phyloP scores from a whole-genome alignment of 2,113 vertebrate genomes.

The Oenanthe oenanthe region DNA sequence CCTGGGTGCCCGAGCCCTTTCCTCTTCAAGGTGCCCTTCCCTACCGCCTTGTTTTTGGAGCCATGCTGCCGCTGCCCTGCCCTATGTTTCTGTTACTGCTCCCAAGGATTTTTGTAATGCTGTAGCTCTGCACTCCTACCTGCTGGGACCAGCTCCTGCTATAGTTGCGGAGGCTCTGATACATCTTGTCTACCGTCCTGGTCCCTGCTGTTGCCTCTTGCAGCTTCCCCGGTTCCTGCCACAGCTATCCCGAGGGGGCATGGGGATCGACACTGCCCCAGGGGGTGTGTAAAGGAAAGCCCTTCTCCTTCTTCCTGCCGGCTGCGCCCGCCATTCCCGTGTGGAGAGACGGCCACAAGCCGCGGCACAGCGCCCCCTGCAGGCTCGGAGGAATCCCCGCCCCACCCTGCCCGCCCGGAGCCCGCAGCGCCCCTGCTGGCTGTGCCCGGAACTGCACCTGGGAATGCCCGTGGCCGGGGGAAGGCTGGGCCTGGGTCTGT shows the following conservation, averaged over 20 bases:
- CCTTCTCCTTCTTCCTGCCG: accelerated
- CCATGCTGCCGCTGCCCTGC: accelerated
- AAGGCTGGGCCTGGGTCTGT: background rate
- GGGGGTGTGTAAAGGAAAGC: background rate
- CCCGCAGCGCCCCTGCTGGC: background rate
- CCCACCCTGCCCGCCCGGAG: accelerated
- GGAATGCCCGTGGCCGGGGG: accelerated
- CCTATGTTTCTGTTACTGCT: background rate
- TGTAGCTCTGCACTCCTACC: background rate
- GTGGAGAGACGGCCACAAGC: accelerated
- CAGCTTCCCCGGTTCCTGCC: background rate
- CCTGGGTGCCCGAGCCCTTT: accelerated
- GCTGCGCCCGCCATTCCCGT: accelerated
- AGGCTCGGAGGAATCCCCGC: accelerated
- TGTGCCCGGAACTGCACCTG: accelerated
- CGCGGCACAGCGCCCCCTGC: background rate
- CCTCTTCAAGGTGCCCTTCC: background rate
- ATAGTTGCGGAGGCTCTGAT: accelerated
- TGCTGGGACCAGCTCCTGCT: background rate
- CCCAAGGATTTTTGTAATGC: too few species aligned
- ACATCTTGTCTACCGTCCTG: background rate
- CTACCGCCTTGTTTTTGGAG: accelerated
- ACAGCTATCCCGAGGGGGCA: background rate
- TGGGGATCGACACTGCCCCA: accelerated
- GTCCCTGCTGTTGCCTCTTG: accelerated